These are phyloP conservation scores for Australoheros facetus DNA, from an alignment of 2,797 vertebrate genomes.

Conservation along the genomic window DNA sequence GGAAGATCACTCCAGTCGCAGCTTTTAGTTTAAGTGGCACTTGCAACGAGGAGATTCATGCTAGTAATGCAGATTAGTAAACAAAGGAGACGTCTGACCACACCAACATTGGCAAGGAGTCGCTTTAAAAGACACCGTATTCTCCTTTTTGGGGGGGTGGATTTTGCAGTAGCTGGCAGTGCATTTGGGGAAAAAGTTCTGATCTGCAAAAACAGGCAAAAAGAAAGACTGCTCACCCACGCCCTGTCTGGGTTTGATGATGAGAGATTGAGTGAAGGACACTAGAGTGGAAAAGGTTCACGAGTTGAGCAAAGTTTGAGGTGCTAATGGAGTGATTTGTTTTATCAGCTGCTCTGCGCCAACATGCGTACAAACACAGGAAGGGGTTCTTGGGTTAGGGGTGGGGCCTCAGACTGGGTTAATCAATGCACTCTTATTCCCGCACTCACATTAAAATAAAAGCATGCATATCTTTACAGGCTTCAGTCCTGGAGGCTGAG, in stretches of 20 bases:
- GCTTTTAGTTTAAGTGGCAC: constrained; percentile 53
- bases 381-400: not conserved
- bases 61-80: constrained; percentile 27
- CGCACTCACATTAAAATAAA: constrained; percentile 61
- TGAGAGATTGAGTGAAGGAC: constrained; percentile 14
- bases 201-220: constrained; percentile 26
- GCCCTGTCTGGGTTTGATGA: constrained; percentile 16
- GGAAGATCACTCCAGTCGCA: constrained; percentile 3
- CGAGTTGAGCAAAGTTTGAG: constrained; percentile 27
- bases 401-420: constrained; percentile 34
- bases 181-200: constrained; percentile 43
- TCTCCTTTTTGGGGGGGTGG: constrained; percentile 5
- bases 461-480: constrained; percentile 72
- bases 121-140: constrained; percentile 11
- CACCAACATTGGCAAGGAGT: constrained; percentile 43
- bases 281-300: not conserved
- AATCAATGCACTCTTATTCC: constrained; percentile 17
- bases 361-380: constrained; percentile 25
- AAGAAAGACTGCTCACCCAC: not conserved
- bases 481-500: constrained; percentile 49
- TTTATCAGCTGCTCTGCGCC: constrained; percentile 51
- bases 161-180: constrained; percentile 68
- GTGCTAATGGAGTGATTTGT: constrained; percentile 55
- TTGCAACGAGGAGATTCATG: constrained; percentile 42
- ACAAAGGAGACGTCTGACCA: constrained; percentile 28